Evolutionary conservation across 1,140 invertebrate species (phyloP).

Genomic region (Scaptomyza pallida): DNA sequence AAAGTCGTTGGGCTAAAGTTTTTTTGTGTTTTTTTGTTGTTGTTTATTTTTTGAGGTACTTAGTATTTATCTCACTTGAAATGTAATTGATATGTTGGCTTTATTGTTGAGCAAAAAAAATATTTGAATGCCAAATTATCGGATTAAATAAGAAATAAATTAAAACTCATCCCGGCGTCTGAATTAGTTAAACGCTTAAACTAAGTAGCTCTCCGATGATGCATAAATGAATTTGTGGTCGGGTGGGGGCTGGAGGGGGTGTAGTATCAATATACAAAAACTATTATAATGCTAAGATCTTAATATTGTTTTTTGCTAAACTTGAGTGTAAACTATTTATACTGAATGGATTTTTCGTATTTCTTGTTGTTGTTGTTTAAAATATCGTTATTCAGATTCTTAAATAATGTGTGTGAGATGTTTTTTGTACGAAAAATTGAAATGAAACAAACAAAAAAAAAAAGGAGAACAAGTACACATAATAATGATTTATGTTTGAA

Average conservation of each 20-base stretch:
- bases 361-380: constrained; percentile 13
- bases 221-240: constrained; percentile 2
- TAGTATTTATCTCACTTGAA: constrained; percentile 9
- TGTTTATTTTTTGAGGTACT: neutral
- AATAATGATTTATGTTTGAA: neutral
- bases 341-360: constrained; percentile 34
- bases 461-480: neutral
- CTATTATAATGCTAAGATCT: constrained; percentile 25
- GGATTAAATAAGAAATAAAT: neutral
- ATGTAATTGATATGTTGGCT: constrained; percentile 1
- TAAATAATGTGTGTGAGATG: constrained; percentile 35
- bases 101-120: constrained; percentile 12
- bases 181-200: constrained; percentile 17
- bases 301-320: constrained; percentile 14
- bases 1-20: neutral
- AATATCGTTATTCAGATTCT: constrained; percentile 39
- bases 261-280: constrained; percentile 26
- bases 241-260: neutral
- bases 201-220: constrained; percentile 49
- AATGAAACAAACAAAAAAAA: constrained; percentile 14
- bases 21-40: neutral
- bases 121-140: constrained; percentile 3
- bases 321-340: constrained; percentile 19
- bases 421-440: constrained; percentile 17
- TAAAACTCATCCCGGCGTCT: neutral